phyloP scores from a whole-genome alignment of 1,140 invertebrate genomes.

The Pteromalus puparum region DNA sequence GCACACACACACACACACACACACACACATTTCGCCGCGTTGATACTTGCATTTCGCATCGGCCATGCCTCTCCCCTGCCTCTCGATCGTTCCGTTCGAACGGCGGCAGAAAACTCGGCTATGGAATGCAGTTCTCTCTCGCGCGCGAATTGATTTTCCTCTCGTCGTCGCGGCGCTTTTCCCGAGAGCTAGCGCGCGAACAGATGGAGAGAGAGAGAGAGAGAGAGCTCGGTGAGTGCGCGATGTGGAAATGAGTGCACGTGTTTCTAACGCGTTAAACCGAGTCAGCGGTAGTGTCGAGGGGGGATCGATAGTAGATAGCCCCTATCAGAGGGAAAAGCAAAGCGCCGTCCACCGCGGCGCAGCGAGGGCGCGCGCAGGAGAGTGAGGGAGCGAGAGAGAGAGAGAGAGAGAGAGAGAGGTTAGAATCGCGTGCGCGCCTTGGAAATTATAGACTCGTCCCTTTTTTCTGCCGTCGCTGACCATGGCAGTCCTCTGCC shows the following conservation, averaged over 20 bases:
- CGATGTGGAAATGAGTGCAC: constrained; percentile 42
- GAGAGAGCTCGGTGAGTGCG: constrained; percentile 42
- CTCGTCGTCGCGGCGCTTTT: constrained; percentile 2
- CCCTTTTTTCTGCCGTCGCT: neutral
- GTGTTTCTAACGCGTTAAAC: constrained; percentile 36
- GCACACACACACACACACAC: no score
- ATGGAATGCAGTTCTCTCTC: neutral
- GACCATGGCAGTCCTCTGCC: neutral
- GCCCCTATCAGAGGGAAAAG: neutral
- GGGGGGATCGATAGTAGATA: constrained; percentile 36
- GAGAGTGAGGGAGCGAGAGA: neutral
- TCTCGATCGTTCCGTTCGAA: no score
- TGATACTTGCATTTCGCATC: neutral
- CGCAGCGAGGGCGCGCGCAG: no score
- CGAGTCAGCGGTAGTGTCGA: constrained; percentile 12
- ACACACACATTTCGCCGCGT: no score
- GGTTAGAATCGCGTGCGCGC: constrained; percentile 16
- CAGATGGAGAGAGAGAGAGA: neutral
- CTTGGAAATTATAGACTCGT: constrained; percentile 12
- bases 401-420: neutral
- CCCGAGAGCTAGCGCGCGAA: neutral
- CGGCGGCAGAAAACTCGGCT: neutral
- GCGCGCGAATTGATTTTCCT: constrained; percentile 23
- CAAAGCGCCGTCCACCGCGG: neutral
- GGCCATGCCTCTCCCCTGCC: neutral